phyloP scores from a whole-genome alignment of 2,113 vertebrate species.

The Dipodomys ordii region DNA sequence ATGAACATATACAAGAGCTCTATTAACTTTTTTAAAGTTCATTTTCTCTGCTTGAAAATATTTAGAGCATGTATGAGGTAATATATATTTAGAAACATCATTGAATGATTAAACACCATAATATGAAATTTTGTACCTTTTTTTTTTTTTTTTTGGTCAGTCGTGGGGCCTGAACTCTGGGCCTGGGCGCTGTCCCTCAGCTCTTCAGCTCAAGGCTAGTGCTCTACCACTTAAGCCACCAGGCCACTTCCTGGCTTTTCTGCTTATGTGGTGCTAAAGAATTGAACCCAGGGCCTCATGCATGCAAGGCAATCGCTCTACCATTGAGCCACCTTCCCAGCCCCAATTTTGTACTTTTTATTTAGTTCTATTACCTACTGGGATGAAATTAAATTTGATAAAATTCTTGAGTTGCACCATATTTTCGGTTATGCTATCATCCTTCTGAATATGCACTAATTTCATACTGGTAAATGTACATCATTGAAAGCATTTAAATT shows the following conservation, averaged over 20 bases:
- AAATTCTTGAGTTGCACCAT: conserved; percentile 10
- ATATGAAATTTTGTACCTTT: conserved; percentile 55
- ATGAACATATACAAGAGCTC: conserved; percentile 55
- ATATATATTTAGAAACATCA: conserved; percentile 62
- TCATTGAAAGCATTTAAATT: conserved; percentile 33
- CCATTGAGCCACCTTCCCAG: too few relatives aligned
- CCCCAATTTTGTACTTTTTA: conserved; percentile 55
- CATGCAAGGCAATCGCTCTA: too few relatives aligned
- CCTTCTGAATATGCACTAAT: conserved; percentile 9
- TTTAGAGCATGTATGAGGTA: conserved; percentile 54
- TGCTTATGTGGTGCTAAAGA: too few relatives aligned
- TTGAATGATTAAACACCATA: conserved; percentile 60
- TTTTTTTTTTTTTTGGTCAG: conserved; percentile 24
- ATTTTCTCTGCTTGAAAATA: conserved; percentile 72
- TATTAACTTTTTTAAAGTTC: conserved; percentile 68
- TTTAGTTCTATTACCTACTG: conserved; percentile 55
- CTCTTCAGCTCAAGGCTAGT: too few relatives aligned
- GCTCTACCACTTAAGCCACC: too few relatives aligned
- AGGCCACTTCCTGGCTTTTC: too few relatives aligned
- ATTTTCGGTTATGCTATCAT: conserved; percentile 27
- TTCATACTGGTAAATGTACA: conserved; percentile 29
- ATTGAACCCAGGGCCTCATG: too few relatives aligned
- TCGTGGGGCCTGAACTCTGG: too few relatives aligned
- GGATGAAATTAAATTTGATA: conserved; percentile 61
- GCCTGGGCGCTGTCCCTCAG: too few relatives aligned